Conservation (phyloP, 2,888 invertebrate species). For the Leucophora obtusa region DNA sequence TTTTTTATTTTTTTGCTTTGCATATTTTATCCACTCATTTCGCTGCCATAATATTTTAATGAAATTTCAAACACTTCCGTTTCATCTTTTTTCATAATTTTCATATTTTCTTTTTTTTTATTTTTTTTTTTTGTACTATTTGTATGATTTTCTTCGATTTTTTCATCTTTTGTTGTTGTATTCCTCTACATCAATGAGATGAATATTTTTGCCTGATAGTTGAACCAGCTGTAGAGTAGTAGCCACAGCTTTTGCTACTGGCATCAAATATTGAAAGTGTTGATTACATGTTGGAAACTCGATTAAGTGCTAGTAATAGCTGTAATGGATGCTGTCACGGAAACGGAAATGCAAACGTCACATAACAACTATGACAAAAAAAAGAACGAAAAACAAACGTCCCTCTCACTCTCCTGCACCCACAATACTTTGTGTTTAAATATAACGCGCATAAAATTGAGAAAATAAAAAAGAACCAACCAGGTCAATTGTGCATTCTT, state of each 20-base stretch:
- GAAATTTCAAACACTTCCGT: slow-evolving; percentile 46
- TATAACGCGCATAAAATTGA: slow-evolving; percentile 1
- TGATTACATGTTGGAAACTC: slow-evolving; percentile 73
- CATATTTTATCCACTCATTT: slow-evolving; percentile 31
- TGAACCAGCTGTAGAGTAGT: slow-evolving; percentile 6
- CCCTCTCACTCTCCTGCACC: not conserved
- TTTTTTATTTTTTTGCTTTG: not conserved
- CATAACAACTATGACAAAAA: slow-evolving; percentile 24
- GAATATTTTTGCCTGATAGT: slow-evolving; percentile 9
- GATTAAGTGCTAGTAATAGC: slow-evolving; percentile 67
- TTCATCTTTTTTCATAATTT: slow-evolving; percentile 18
- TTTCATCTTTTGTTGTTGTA: slow-evolving; percentile 17
- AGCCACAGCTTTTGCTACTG: slow-evolving; percentile 68
- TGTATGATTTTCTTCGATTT: slow-evolving; percentile 22
- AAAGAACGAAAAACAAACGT: not conserved
- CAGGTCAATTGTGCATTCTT: slow-evolving; percentile 61
- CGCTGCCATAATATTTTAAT: slow-evolving; percentile 47
- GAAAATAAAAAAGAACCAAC: slow-evolving; percentile 22
- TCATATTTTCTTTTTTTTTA: not conserved
- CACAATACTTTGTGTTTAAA: slow-evolving; percentile 34
- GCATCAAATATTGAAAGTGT: slow-evolving; percentile 69
- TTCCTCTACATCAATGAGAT: slow-evolving; percentile 18
- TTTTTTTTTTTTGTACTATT: too few relatives aligned
- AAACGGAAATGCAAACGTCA: slow-evolving; percentile 63
- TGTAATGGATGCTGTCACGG: slow-evolving; percentile 61